Evolutionary conservation across 2,797 vertebrate genomes (phyloP).

Genomic region (Hydrophis major): DNA sequence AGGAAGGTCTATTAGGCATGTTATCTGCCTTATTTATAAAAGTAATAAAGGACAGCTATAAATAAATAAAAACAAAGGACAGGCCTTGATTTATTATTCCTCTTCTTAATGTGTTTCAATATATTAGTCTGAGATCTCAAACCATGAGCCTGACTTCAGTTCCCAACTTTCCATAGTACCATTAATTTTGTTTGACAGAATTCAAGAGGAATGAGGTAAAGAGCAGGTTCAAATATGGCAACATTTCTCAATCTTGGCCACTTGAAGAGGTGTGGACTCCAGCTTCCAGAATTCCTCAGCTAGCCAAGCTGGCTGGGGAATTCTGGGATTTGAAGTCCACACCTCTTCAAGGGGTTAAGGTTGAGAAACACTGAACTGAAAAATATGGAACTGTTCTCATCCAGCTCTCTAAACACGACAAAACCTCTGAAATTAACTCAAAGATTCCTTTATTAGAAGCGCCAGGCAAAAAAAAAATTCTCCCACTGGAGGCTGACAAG

Average conservation of each 20-base stretch:
- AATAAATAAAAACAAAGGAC: neutral
- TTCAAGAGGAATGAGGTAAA: neutral
- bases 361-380: neutral
- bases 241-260: neutral
- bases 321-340: neutral
- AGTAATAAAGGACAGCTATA: neutral
- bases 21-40: neutral
- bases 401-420: no score
- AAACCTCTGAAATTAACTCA: no score
- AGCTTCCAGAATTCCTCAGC: no score
- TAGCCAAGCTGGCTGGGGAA: neutral
- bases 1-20: neutral
- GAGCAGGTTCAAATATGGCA: neutral
- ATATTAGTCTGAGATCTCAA: neutral
- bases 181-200: neutral
- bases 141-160: neutral
- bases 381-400: no score
- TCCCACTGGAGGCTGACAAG: no score
- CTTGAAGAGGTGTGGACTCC: neutral
- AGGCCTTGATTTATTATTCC: neutral
- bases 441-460: no score
- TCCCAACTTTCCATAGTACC: neutral
- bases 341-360: neutral
- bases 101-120: neutral
- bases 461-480: no score